A percentile compares a stretch with the other conserved stretches of the same genome.
phyloP scores from a whole-genome alignment of 2,888 invertebrate genomes.

The Drosophila flavopinicola region DNA sequence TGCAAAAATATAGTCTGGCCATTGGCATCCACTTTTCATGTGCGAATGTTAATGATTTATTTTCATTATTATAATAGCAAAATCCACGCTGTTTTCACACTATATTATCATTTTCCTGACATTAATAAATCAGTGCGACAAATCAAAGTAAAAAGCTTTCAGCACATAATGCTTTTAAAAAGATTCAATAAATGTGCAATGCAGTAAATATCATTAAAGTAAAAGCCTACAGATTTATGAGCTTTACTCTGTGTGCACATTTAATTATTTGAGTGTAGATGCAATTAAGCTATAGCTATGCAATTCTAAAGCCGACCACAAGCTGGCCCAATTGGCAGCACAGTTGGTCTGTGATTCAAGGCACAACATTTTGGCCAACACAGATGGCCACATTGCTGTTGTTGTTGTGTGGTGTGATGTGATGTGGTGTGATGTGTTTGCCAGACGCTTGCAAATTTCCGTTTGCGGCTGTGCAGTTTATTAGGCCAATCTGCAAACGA shows the following conservation, averaged over 20 bases:
- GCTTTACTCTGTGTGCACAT: not conserved
- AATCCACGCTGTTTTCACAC: no score
- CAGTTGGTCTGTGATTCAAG: not conserved
- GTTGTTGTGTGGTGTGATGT: slow-evolving; percentile 5
- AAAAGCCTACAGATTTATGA: not conserved
- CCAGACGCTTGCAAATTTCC: slow-evolving; percentile 74
- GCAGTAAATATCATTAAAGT: not conserved
- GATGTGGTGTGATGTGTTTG: slow-evolving; percentile 25
- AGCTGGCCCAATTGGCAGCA: slow-evolving; percentile 11
- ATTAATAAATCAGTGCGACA: not conserved
- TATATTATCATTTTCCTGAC: no score
- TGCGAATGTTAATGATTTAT: no score
- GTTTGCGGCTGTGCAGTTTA: slow-evolving; percentile 57
- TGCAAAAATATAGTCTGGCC: no score
- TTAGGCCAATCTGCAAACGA: slow-evolving; percentile 54
- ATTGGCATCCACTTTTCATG: no score
- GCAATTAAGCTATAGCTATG: slow-evolving; percentile 6
- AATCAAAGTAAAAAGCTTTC: not conserved
- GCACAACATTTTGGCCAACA: slow-evolving; percentile 13
- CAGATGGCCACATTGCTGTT: slow-evolving; percentile 11
- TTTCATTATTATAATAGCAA: no score
- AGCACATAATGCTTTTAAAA: not conserved
- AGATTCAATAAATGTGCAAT: not conserved
- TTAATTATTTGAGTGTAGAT: slow-evolving; percentile 8
- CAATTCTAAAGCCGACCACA: slow-evolving; percentile 5